Percentiles rank a stretch among this genome's conserved stretches.
These are phyloP conservation scores for Plemyria rubiginata DNA, from an alignment of 2,888 invertebrate genomes.

Conservation along the genomic window DNA sequence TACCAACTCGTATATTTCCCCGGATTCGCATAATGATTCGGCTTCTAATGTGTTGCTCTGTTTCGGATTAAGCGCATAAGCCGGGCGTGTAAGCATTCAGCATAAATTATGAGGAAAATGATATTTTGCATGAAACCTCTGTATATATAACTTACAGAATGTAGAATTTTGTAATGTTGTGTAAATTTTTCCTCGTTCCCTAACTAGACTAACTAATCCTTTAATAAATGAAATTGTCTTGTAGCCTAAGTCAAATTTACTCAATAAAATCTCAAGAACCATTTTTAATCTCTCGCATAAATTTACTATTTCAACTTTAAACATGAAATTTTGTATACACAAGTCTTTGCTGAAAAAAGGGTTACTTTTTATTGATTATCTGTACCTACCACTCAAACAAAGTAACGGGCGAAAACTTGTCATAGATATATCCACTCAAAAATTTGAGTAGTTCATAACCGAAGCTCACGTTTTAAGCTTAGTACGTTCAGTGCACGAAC, in stretches of 20 bases:
- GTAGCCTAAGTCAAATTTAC: too few species aligned
- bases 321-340: too few species aligned
- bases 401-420: background rate
- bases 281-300: too few species aligned
- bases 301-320: too few species aligned
- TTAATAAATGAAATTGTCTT: too few species aligned
- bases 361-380: too few species aligned
- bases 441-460: background rate
- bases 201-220: too few species aligned
- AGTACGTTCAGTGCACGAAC: background rate
- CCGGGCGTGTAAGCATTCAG: background rate
- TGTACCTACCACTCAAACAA: background rate
- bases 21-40: conserved; percentile 35
- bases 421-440: background rate
- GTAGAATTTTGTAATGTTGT: background rate
- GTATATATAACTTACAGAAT: background rate
- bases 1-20: conserved; percentile 29
- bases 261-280: too few species aligned
- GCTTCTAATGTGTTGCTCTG: conserved; percentile 19
- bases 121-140: background rate
- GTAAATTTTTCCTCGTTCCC: background rate
- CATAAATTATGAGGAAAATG: background rate
- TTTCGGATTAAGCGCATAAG: conserved; percentile 15
- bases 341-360: too few species aligned
- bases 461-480: background rate